Base-by-base conservation (phyloP, 2,113 vertebrate genomes). In the Hylia prasina region DNA sequence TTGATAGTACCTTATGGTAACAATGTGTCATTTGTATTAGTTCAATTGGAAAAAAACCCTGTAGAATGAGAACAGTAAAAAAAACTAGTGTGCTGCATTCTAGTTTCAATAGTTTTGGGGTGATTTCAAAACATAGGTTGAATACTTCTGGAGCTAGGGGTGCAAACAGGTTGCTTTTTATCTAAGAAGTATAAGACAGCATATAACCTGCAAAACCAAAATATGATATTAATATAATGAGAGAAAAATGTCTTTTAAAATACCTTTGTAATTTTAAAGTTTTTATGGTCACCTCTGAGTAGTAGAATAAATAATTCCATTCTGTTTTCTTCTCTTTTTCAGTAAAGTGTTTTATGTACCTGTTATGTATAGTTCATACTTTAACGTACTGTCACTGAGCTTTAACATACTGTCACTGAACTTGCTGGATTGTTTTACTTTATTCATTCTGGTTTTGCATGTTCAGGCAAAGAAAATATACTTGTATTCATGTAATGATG, bases 91-190 rank as follows among this genome's bases (percentile, higher is more conserved):
- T 10, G 7, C 56, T 82, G 33, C 50, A 42, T 50, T 90, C 23
- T 88, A 72, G 31, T 95, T 93, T 92, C 73, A 56, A 23, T 69
- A 73, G 37, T 91, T 95, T 58, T 42, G 68, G 71, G 4, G 15
- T 96, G 61, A 94, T 89, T 85, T 91, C n/a, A 92, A 90, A 94
- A 76, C n/a, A 27, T 24, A 71, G 50, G 64, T 94, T 96, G 42
- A 56, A 61, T 82, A 50, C 37, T 81, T 16, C 9, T 25, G 22
- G 54, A 95, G 37, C 40, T 65, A 63, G 33, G 11, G 20, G 13
- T 71, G 50, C 57, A 73, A 73, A 51, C 25, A 81, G 45, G 18
- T 61, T 68, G 27, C 37, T 70, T 95, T 82, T 94, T 89, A 30
- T 89, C 47, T 30, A 1, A 35, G 51, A 69, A 39, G 7, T 79